Percentiles rank a stretch among this genome's conserved stretches.
These are phyloP conservation scores for Caracal caracal DNA, from an alignment of 2,113 vertebrate species.

Conservation along the genomic window DNA sequence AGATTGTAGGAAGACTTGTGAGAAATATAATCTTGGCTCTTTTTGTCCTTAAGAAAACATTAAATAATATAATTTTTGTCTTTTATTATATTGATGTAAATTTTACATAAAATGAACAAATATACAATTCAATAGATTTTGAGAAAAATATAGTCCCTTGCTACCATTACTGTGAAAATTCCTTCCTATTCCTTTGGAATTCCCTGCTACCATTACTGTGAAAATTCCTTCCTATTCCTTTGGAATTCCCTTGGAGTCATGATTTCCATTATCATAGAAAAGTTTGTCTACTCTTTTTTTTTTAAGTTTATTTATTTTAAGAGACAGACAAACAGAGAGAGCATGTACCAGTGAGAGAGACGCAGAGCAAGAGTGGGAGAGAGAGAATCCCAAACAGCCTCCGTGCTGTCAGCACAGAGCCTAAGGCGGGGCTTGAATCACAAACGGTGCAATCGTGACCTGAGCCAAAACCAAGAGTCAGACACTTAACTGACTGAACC, in stretches of 20 bases:
- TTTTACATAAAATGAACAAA: neutral
- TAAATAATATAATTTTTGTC: neutral
- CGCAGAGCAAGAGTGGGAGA: too few relatives aligned
- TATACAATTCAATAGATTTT: neutral
- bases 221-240: neutral
- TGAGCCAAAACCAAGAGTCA: too few relatives aligned
- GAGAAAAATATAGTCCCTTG: neutral
- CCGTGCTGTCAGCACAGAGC: too few relatives aligned
- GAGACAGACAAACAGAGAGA: too few relatives aligned
- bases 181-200: neutral
- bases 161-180: neutral
- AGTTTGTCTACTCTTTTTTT: neutral
- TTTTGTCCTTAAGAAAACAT: neutral
- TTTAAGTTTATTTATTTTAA: too few relatives aligned
- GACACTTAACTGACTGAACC: too few relatives aligned
- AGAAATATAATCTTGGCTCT: neutral
- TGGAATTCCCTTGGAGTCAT: too few relatives aligned
- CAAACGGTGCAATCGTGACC: too few relatives aligned
- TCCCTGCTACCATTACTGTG: neutral
- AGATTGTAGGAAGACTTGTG: neutral
- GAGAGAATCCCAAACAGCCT: too few relatives aligned
- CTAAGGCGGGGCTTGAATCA: too few relatives aligned
- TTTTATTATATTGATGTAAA: neutral
- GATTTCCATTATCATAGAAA: neutral
- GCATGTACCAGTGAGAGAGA: too few relatives aligned